Evolutionary conservation across 2,888 invertebrate genomes (phyloP).

Genomic region (Mechanitis messenoides): DNA sequence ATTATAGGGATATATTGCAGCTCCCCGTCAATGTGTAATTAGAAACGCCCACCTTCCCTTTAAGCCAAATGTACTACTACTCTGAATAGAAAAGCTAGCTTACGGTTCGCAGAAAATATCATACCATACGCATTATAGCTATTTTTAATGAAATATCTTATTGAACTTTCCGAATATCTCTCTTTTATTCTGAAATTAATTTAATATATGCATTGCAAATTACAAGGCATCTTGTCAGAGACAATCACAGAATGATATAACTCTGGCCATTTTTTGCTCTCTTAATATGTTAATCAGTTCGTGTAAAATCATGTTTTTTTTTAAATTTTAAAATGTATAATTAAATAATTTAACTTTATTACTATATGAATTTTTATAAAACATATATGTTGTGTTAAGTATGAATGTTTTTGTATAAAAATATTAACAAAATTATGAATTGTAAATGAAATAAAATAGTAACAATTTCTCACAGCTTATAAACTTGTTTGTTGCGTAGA

Average conservation of each 20-base stretch:
- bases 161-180: no score
- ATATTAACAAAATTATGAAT: no score
- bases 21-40: slow-evolving; percentile 6
- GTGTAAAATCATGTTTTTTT: background rate
- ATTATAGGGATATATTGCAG: slow-evolving; percentile 6
- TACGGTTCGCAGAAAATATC: no score
- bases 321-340: background rate
- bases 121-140: no score
- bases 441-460: background rate
- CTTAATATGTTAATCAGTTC: slow-evolving; percentile 13
- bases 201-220: slow-evolving; percentile 18
- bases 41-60: slow-evolving; percentile 6
- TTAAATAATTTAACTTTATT: no score
- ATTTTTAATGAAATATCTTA: no score
- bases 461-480: background rate
- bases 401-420: no score
- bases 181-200: background rate
- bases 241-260: slow-evolving; percentile 18
- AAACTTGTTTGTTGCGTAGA: background rate
- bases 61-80: slow-evolving; percentile 3
- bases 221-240: slow-evolving; percentile 24
- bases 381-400: no score
- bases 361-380: no score
- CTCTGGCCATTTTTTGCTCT: slow-evolving; percentile 1
- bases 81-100: background rate